A percentile compares a stretch with the other conserved stretches of the same genome.
Evolutionary conservation across 30 jellyfish, hydroid and myxozoan genomes (phyloP).

Genomic region (Clytia hemisphaerica): DNA sequence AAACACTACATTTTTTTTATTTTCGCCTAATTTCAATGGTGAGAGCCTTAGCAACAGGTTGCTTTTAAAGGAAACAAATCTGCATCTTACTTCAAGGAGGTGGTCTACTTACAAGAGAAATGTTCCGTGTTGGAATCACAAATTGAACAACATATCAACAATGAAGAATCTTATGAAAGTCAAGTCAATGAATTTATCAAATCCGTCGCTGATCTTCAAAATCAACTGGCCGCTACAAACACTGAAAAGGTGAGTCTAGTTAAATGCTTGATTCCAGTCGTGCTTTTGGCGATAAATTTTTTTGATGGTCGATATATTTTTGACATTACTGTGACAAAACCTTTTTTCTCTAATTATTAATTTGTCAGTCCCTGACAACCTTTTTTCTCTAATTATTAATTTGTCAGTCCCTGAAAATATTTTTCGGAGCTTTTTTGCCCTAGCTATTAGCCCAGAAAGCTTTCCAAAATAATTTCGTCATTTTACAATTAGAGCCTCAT

Average conservation of each 20-base stretch:
- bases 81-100: conserved; percentile 65
- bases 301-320: background rate
- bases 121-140: conserved; percentile 70
- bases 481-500: too few relatives aligned
- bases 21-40: background rate
- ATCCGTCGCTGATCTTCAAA: conserved; percentile 63
- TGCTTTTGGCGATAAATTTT: background rate
- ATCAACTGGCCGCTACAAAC: conserved; percentile 53
- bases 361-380: background rate
- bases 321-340: conserved; percentile 1
- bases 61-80: too few relatives aligned
- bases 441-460: background rate
- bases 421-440: background rate
- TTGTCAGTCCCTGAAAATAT: background rate
- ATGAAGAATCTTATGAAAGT: conserved; percentile 74
- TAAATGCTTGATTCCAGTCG: background rate
- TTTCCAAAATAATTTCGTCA: too few relatives aligned
- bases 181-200: conserved; percentile 67
- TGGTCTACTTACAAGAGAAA: conserved; percentile 43
- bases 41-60: too few relatives aligned
- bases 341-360: background rate
- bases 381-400: too few relatives aligned
- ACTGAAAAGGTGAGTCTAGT: conserved; percentile 61
- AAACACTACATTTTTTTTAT: too few relatives aligned
- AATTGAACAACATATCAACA: conserved; percentile 74